Evolutionary conservation across 2,113 vertebrate species (phyloP).

Genomic region (Cricetomys ansorgei): DNA sequence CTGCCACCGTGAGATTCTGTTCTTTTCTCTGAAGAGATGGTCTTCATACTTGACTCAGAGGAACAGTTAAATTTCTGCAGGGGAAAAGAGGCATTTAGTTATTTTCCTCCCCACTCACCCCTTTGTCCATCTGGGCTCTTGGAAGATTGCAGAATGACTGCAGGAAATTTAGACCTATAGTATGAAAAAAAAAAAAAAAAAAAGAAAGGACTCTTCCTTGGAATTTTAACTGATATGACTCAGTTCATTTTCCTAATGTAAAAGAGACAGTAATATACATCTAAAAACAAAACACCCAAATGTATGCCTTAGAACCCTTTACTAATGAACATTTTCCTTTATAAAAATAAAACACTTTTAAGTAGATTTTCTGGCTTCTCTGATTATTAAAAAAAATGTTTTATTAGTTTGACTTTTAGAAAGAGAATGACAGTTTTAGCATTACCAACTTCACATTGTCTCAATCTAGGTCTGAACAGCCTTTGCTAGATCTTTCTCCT

Average conservation of each 20-base stretch:
- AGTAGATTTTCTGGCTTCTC: not conserved
- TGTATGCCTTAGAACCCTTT: not conserved
- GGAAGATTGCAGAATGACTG: not conserved
- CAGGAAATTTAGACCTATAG: not conserved
- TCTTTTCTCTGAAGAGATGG: not conserved
- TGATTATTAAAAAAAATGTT: not conserved
- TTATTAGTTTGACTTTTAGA: constrained; percentile 47
- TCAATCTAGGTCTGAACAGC: not conserved
- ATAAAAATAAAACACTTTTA: not conserved
- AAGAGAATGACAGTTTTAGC: constrained; percentile 23
- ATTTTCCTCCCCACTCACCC: not conserved
- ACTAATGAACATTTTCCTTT: not conserved
- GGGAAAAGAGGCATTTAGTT: not conserved
- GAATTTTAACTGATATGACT: constrained; percentile 8
- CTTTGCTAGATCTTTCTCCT: constrained; percentile 25
- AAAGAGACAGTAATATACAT: not conserved
- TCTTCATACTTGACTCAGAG: not conserved
- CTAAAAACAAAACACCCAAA: not conserved
- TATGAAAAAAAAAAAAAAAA: not conserved
- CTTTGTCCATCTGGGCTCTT: not conserved
- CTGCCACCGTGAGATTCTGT: not conserved
- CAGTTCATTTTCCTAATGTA: not conserved
- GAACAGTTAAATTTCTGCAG: not conserved
- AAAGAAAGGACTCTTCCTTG: not conserved
- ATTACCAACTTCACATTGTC: not conserved